Base-by-base conservation (phyloP, 2,888 invertebrate species). In the Watsonalla binaria region DNA sequence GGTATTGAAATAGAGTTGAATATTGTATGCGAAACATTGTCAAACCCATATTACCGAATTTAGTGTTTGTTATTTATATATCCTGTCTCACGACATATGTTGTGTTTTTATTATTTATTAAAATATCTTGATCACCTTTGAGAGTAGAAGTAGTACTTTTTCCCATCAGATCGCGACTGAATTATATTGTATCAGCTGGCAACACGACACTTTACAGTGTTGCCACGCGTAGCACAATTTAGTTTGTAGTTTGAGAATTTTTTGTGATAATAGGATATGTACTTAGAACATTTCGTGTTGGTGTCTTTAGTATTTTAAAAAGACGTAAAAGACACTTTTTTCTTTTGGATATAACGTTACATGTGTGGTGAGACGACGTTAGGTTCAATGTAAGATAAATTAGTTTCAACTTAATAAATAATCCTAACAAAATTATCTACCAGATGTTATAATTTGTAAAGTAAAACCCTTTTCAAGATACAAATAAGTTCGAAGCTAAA, bases 301-400 rank as follows among this genome's bases (percentile, higher is more conserved):
- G 72, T 76, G 75, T 77, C 74, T 78, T 66, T 69, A 63, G 69
- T 71, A 68, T 80, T 74, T 77, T 59, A 65, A 63, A 60, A 63
- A 60, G 66, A 63, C 54, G 58, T 59, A 78, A 85, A 87, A 86
- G 85, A 87, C 84, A 83, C 71, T 73, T 66, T 73, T 69, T 56
- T 11, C 66, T 66, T 72, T 69, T 66, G 59, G 64, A 60, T 65
- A 75, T 74, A 83, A 86, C 85, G 90, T 90, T 90, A 89, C 90
- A 90, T 90, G 90, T 90, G 90, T 90, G 89, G 90, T 90, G 90
- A 90, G 90, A 90, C 90, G 90, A 86, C 84, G 86, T 82, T 84
- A 87, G 86, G 82, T 76, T 76, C 74, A 80, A 57, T 66, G 54
- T 75, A 77, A 78, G 77, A 79, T 78, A 69, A 77, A 74, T 66